Evolutionary conservation across 2,113 vertebrate species (phyloP), one percentile per base, ranked within the genome.

Genomic region (Mirza zaza): DNA sequence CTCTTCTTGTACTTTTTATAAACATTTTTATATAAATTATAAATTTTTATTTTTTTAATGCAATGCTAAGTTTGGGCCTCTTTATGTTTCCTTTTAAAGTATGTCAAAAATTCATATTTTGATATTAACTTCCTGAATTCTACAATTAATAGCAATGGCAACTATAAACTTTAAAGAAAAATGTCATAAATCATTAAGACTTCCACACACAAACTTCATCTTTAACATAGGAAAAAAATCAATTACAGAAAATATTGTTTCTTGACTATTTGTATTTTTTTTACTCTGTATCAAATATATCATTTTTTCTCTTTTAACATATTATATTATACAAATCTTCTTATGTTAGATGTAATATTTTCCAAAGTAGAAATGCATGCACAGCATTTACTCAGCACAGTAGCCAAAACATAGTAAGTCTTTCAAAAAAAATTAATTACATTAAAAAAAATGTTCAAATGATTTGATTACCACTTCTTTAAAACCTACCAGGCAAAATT

Each of bases 21-120:
- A 25, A 52, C 5, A 27, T 67, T 73, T 82, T 67, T 45, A 57
- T 79, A 57, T 57, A 61, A 36, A 52, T 71, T 76, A 20, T 81
- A 81, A 9, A 21, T 70, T 85, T 81, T 86, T 81, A n/a, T 84
- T 8, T 57, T 59, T 76, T 67, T 82, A 48, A 18, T 85, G 50
- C 80, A 13, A 79, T 65, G n/a, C 34, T 45, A 65, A 67, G 32
- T 61, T 91, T 75, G 36, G 36, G 1, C 6, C 21, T 23, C 10
- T 97, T 95, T 94, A 48, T 67, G 73, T 65, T 88, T 83, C 36
- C 61, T 95, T 71, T 81, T 63, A 91, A 59, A 77, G 5, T 92
- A 34, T 45, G 34, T 83, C 39, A 92, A 61, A 92, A 67, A 52
- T 23, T 80, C 2, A 7, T 68, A 82, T 91, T 87, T 80, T 95